These are phyloP conservation scores for Tethea ocularis DNA, from an alignment of 2,888 invertebrate species.

Conservation along the genomic window DNA sequence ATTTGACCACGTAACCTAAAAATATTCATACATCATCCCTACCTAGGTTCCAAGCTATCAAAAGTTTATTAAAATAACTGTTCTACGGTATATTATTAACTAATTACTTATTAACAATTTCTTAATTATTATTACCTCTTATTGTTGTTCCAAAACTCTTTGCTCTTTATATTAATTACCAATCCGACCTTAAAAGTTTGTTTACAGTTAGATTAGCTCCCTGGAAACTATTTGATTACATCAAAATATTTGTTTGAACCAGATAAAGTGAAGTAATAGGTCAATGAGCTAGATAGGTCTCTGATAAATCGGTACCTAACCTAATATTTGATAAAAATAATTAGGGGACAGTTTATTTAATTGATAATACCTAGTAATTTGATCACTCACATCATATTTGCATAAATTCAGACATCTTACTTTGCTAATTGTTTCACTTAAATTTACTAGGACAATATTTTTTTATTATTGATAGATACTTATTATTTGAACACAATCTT, in stretches of 20 bases:
- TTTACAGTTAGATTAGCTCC: constrained; percentile 1
- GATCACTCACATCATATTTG: not conserved
- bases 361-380: not conserved
- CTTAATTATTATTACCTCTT: not conserved
- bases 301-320: not conserved
- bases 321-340: not conserved
- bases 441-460: no score
- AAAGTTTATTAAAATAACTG: no score
- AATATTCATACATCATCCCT: no score
- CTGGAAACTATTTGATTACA: not conserved
- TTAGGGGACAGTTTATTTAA: not conserved
- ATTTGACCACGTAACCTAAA: no score
- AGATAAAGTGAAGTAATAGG: not conserved
- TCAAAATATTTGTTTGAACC: constrained; percentile 3
- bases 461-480: no score
- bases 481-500: no score
- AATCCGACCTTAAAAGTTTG: not conserved
- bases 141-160: not conserved
- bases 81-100: not conserved
- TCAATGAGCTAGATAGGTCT: not conserved
- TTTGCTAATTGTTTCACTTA: not conserved
- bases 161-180: not conserved
- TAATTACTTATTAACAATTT: not conserved
- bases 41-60: no score
- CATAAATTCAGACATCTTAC: not conserved